phyloP scores from a whole-genome alignment of 2,888 invertebrate species.

The Sminthurides aquaticus region DNA sequence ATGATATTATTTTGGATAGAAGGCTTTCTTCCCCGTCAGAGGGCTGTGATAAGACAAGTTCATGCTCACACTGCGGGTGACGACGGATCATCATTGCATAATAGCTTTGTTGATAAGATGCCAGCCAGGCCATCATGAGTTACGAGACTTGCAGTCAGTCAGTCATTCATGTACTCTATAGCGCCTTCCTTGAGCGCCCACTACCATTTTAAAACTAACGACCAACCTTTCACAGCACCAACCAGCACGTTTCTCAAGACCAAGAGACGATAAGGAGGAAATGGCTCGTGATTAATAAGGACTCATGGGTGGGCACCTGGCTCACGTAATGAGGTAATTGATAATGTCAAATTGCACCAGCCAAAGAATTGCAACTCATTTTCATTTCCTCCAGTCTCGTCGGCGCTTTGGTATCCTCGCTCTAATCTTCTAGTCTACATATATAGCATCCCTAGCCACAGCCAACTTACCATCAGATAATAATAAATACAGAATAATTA shows the following conservation, averaged over 20 bases:
- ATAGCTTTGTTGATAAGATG: not conserved
- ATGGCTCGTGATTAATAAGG: conserved; percentile 10
- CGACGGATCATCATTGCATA: not conserved
- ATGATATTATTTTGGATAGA: not conserved
- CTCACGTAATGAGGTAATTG: conserved; percentile 23
- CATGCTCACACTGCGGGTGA: not conserved
- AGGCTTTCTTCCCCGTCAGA: no score
- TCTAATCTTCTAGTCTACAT: not conserved
- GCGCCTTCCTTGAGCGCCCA: not conserved
- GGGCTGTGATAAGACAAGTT: not conserved
- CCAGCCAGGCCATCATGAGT: not conserved
- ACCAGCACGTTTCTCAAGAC: not conserved
- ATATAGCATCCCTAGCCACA: not conserved
- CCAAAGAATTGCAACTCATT: conserved; percentile 27
- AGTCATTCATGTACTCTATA: no score
- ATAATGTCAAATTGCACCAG: conserved; percentile 21
- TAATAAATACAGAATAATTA: not conserved
- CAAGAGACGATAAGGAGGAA: not conserved
- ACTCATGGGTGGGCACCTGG: conserved; percentile 21
- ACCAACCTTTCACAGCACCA: not conserved
- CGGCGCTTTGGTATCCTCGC: not conserved
- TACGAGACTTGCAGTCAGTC: not conserved
- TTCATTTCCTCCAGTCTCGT: conserved; percentile 4
- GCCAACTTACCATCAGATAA: not conserved
- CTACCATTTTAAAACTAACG: not conserved